Base-by-base conservation (phyloP, 2,797 vertebrate genomes). In the Rhadinocentrus ornatus region DNA sequence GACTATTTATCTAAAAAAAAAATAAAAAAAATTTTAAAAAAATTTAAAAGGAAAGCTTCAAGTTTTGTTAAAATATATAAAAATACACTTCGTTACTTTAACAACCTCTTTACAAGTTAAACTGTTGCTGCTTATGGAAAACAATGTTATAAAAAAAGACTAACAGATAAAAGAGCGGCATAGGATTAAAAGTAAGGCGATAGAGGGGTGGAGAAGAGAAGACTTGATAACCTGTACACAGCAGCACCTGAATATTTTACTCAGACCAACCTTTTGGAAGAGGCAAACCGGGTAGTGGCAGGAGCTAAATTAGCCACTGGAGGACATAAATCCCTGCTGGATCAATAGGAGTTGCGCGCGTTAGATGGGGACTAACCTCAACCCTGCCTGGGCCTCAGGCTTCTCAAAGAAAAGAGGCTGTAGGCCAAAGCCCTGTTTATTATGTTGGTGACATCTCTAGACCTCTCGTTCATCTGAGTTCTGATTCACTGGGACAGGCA, bases 291-390 rank as follows among this genome's bases (percentile, higher is more conserved):
- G 73, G 75, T 85, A 24, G 52, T 66, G 80, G 79, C 80, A 81
- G 82, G 55, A 57, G 41, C 80, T 94, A 93, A 94, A 93, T 94
- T 92, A 91, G 82, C 73, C 29, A 22, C 63, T 82, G 81, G 89
- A 74, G 85, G 84, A 84, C 89, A 93, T 93, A 87, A 90, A 93
- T 94, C 88, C 79, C 84, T 62, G 58, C 58, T 59, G 83, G 92
- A 94, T 94, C 94, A 90, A 95, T 95, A 92, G 81, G 77, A 90
- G 77, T 73, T 61, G 75, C 53, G 53, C 24, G 46, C 44, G 71
- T 83, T 82, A 72, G 91, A 85, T 72, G 58, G 83, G 82, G 85
- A 85, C 81, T 76, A 55, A 67, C 74, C 74, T 71, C 63, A 54
- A 76, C 58, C 67, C 73, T 76, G 84, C 81, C 81, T 75, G 59